Conservation (phyloP, 2,797 vertebrate genomes). For the Rousettus madagascariensis region DNA sequence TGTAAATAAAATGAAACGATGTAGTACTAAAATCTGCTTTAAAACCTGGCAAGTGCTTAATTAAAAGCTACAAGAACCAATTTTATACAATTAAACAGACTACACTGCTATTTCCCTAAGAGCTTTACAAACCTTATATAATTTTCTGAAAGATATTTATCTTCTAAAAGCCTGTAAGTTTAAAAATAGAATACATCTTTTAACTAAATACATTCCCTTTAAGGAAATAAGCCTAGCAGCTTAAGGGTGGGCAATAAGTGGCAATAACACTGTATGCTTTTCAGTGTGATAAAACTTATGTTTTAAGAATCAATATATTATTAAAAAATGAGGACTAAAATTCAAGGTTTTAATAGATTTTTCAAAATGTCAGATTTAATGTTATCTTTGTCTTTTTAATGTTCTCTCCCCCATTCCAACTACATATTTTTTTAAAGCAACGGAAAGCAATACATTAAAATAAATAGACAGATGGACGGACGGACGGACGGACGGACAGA, state of each 20-base stretch:
- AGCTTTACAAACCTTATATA: not conserved
- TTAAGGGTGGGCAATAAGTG: not conserved
- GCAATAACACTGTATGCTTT: not conserved
- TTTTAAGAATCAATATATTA: not conserved
- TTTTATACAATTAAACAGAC: not conserved
- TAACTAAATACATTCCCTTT: not conserved
- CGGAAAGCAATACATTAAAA: not conserved
- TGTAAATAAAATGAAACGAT: not conserved
- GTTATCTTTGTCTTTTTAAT: not conserved
- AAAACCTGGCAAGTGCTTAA: not conserved
- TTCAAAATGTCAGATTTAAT: constrained; percentile 25
- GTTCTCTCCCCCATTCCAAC: not conserved
- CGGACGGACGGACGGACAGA: too few species aligned
- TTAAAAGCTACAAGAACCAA: not conserved
- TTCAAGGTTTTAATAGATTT: not conserved
- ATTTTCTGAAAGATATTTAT: constrained; percentile 16
- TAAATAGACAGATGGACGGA: too few species aligned
- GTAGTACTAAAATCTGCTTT: not conserved
- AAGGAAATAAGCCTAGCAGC: not conserved
- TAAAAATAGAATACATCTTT: constrained; percentile 5
- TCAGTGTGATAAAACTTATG: not conserved
- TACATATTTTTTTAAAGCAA: not conserved
- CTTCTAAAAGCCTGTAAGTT: not conserved
- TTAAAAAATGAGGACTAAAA: constrained; percentile 37
- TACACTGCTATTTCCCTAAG: not conserved